Conservation (phyloP, 2,888 invertebrate species). For the Polymixis lichenea region DNA sequence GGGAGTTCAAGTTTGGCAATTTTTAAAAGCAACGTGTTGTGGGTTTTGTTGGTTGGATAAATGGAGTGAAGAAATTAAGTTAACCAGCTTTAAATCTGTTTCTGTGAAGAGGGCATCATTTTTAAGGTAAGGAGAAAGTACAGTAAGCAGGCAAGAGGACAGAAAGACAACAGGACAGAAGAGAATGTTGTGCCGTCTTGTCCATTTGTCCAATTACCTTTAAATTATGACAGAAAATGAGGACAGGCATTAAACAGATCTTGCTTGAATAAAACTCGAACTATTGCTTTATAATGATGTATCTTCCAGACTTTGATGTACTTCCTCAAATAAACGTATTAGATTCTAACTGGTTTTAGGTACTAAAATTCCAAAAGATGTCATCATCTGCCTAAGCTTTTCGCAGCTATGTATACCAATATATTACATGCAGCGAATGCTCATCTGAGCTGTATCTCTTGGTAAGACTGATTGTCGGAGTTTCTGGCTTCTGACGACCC, state of each 20-base stretch:
- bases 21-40: neutral
- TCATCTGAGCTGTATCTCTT: too few relatives aligned
- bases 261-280: neutral
- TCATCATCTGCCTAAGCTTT: too few relatives aligned
- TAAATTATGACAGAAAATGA: neutral
- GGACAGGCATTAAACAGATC: neutral
- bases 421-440: too few relatives aligned
- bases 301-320: neutral
- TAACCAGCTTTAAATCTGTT: neutral
- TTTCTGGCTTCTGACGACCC: too few relatives aligned
- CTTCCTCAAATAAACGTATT: neutral
- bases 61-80: slow-evolving; percentile 1
- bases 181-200: neutral
- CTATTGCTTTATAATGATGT: neutral
- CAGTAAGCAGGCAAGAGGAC: too few relatives aligned
- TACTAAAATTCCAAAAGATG: neutral
- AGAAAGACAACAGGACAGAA: neutral
- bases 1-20: slow-evolving; percentile 1
- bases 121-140: neutral
- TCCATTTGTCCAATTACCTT: neutral
- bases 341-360: neutral
- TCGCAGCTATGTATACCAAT: too few relatives aligned
- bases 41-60: neutral
- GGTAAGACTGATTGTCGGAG: too few relatives aligned
- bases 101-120: neutral